Conservation (phyloP, 1,140 invertebrate genomes). For the Stratiolaelaps scimitus region DNA sequence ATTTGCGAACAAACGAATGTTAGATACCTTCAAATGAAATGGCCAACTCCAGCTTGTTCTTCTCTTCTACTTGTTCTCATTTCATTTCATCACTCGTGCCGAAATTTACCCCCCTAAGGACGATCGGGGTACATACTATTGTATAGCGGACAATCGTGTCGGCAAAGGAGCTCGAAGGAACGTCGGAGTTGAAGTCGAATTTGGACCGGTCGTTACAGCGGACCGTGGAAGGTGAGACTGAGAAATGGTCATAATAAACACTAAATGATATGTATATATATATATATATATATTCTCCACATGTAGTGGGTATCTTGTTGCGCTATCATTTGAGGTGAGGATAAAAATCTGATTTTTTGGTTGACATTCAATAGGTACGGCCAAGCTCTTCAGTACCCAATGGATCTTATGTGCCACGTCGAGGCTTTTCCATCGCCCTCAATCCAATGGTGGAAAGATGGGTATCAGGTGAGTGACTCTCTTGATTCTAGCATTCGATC, state of each 20-base stretch:
- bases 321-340: background rate
- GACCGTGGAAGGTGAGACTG: background rate
- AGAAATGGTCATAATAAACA: too few species aligned
- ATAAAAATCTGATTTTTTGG: conserved; percentile 43
- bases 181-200: conserved; percentile 73
- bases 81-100: too few species aligned
- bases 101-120: conserved; percentile 48
- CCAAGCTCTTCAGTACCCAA: conserved; percentile 77
- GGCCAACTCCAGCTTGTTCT: too few species aligned
- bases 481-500: too few species aligned
- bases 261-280: too few species aligned
- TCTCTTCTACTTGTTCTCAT: too few species aligned
- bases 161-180: conserved; percentile 70
- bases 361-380: conserved; percentile 63
- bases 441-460: conserved; percentile 73
- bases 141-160: conserved; percentile 81
- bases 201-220: conserved; percentile 20
- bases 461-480: conserved; percentile 49
- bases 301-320: background rate
- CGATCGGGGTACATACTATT: conserved; percentile 81
- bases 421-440: conserved; percentile 83
- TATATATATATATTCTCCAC: too few species aligned
- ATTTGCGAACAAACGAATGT: too few species aligned
- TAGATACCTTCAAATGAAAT: too few species aligned
- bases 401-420: conserved; percentile 79